Conservation (phyloP, 1,140 invertebrate species). For the Mycetomoellerius zeteki region DNA sequence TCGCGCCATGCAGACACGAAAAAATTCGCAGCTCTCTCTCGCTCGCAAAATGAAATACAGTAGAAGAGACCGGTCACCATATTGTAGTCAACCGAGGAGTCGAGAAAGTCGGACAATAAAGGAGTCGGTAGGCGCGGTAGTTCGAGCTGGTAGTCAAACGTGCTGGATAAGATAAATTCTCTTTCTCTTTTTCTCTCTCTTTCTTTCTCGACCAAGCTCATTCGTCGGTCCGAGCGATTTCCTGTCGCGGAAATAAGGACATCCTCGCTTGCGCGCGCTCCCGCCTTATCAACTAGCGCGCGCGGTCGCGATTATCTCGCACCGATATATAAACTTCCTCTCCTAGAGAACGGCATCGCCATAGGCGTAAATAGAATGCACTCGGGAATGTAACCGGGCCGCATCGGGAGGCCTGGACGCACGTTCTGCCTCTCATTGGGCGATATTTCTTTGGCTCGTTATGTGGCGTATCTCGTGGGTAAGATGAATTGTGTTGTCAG, state of each 20-base stretch:
- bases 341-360: neutral
- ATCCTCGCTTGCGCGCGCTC: conserved; percentile 45
- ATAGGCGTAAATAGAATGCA: conserved; percentile 30
- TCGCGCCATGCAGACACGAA: conserved; percentile 2
- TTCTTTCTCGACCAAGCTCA: conserved; percentile 38
- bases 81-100: conserved; percentile 61
- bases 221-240: conserved; percentile 73
- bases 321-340: conserved; percentile 40
- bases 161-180: conserved; percentile 78
- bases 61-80: conserved; percentile 64
- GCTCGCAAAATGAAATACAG: neutral
- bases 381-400: conserved; percentile 23
- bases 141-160: conserved; percentile 63
- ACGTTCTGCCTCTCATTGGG: conserved; percentile 23
- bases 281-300: conserved; percentile 44
- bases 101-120: conserved; percentile 71
- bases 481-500: conserved; percentile 31
- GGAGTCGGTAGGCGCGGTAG: conserved; percentile 67
- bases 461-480: neutral
- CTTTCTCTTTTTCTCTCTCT: conserved; percentile 41
- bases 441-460: conserved; percentile 29
- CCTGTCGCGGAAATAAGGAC: conserved; percentile 74
- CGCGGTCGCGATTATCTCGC: conserved; percentile 40
- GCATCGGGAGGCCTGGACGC: neutral
- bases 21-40: conserved; percentile 18